A percentile compares a stretch with the other conserved stretches of the same genome.
These are phyloP conservation scores for Stenurella melanura DNA, from an alignment of 2,888 invertebrate species.

Conservation along the genomic window DNA sequence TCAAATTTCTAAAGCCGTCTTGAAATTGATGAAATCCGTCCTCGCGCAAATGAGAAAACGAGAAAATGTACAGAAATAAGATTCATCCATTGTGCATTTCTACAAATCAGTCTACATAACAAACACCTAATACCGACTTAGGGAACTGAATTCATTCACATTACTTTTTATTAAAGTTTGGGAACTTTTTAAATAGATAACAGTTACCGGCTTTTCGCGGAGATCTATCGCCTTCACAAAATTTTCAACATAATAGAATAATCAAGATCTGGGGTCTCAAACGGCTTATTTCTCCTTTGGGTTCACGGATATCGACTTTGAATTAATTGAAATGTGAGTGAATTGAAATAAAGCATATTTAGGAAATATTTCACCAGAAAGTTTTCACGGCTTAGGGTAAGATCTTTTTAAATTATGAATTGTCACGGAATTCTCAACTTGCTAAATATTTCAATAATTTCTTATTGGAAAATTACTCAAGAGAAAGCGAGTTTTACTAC, in stretches of 20 bases:
- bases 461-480: neutral
- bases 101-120: constrained; percentile 28
- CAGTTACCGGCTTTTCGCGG: constrained; percentile 2
- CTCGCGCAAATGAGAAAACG: neutral
- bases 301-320: neutral
- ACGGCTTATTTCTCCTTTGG: neutral
- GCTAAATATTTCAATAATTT: neutral
- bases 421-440: neutral
- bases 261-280: constrained; percentile 3
- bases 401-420: neutral
- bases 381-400: neutral
- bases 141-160: constrained; percentile 21
- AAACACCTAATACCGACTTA: constrained; percentile 36
- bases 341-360: constrained; percentile 6
- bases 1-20: constrained; percentile 7
- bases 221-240: constrained; percentile 15
- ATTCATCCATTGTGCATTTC: constrained; percentile 9
- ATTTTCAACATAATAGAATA: constrained; percentile 26
- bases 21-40: neutral
- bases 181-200: constrained; percentile 15
- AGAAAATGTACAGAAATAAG: constrained; percentile 3
- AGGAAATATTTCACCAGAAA: neutral
- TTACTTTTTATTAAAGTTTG: constrained; percentile 34
- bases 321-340: constrained; percentile 16
- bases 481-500: neutral